Evolutionary conservation across 2,888 invertebrate genomes (phyloP).

Genomic region (Macaria notata): DNA sequence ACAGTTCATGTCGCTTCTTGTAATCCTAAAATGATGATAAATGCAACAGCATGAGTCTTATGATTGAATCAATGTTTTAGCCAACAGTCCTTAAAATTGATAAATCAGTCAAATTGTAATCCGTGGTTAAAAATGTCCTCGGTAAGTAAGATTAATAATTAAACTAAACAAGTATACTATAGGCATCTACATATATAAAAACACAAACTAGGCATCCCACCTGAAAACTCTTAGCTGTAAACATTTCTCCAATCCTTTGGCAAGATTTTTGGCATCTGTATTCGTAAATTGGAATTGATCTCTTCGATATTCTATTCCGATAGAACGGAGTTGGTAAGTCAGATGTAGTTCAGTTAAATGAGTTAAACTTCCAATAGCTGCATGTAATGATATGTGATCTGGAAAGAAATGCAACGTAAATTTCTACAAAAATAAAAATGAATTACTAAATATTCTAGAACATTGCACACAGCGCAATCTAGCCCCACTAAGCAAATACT

Average conservation of each 20-base stretch:
- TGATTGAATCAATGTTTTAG: too few species aligned
- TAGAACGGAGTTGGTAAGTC: constrained; percentile 63
- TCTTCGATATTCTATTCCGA: constrained; percentile 64
- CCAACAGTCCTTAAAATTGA: too few species aligned
- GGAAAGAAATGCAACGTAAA: constrained; percentile 33
- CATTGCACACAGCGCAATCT: too few species aligned
- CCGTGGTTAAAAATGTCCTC: not conserved
- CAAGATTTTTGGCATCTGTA: constrained; percentile 71
- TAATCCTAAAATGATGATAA: constrained; percentile 56
- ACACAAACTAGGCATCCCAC: constrained; percentile 36
- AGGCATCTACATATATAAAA: too few species aligned
- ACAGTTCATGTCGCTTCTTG: constrained; percentile 73
- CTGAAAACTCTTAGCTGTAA: constrained; percentile 57
- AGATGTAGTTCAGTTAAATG: constrained; percentile 70
- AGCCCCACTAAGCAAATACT: too few species aligned
- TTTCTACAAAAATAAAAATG: not conserved
- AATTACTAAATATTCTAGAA: too few species aligned
- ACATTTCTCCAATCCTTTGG: constrained; percentile 71
- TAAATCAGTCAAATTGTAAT: too few species aligned
- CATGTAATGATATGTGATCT: constrained; percentile 78
- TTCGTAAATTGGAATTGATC: constrained; percentile 78
- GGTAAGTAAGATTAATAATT: too few species aligned
- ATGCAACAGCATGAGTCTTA: not conserved
- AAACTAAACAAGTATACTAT: too few species aligned
- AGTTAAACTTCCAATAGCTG: constrained; percentile 69